phyloP scores from a whole-genome alignment of 2,797 vertebrate species.

The Ctenosaura bakeri region DNA sequence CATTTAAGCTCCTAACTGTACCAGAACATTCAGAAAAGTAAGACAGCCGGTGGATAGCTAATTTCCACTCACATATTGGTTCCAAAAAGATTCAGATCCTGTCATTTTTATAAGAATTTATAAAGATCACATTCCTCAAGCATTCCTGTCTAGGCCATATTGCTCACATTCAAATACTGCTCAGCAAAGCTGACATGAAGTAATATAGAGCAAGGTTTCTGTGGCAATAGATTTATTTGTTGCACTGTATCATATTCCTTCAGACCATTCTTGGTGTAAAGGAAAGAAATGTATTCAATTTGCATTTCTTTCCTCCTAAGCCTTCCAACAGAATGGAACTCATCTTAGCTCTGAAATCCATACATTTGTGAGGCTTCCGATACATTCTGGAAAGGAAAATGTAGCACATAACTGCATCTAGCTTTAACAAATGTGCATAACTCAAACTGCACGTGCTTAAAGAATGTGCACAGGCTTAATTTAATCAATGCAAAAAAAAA shows the following conservation, averaged over 20 bases:
- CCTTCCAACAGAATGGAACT: neutral
- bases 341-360: neutral
- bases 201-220: neutral
- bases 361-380: neutral
- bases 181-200: neutral
- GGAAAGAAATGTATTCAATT: too few relatives aligned
- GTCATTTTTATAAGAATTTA: neutral
- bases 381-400: too few relatives aligned
- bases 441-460: too few relatives aligned
- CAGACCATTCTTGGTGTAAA: too few relatives aligned
- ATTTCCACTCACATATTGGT: neutral
- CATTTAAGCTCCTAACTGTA: neutral
- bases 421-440: too few relatives aligned
- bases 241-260: too few relatives aligned
- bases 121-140: neutral
- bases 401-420: too few relatives aligned
- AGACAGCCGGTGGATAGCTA: neutral
- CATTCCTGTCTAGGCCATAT: neutral
- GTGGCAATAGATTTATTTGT: too few relatives aligned
- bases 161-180: neutral
- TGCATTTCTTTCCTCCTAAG: neutral
- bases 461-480: too few relatives aligned
- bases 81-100: too few relatives aligned
- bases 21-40: neutral
- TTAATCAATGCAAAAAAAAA: too few relatives aligned